Conservation (phyloP, 2,888 invertebrate genomes). For the Callyntrura sp. region DNA sequence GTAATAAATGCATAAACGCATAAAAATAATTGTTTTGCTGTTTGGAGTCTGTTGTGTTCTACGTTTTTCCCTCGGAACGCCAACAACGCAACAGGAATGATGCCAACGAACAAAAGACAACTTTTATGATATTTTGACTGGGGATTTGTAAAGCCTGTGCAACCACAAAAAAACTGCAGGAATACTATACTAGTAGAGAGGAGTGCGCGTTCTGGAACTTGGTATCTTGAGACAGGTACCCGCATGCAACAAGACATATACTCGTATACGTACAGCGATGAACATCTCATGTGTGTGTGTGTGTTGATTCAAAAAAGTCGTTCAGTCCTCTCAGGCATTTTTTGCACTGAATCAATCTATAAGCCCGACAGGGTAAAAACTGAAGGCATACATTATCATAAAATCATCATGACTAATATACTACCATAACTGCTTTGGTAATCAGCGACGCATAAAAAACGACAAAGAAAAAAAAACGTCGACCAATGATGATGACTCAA, state of each 20-base stretch:
- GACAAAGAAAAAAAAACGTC: background rate
- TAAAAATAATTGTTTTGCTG: too few species aligned
- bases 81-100: background rate
- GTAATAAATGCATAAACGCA: background rate
- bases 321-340: background rate
- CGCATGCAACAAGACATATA: background rate
- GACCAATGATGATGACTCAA: slow-evolving; percentile 5
- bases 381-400: background rate
- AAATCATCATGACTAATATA: slow-evolving; percentile 25
- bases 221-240: background rate
- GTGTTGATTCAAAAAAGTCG: background rate
- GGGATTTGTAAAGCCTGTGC: background rate
- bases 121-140: slow-evolving; percentile 53
- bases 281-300: background rate
- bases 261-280: background rate
- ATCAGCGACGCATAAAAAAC: slow-evolving; percentile 27
- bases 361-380: background rate
- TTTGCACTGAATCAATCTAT: too few species aligned
- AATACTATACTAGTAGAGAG: background rate
- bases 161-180: background rate
- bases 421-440: slow-evolving; percentile 11
- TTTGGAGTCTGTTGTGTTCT: too few species aligned
- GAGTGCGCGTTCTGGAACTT: background rate
- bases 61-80: too few species aligned
- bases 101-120: background rate